Conservation (phyloP, 2,797 vertebrate genomes). For the Sebastes matsubarae region DNA sequence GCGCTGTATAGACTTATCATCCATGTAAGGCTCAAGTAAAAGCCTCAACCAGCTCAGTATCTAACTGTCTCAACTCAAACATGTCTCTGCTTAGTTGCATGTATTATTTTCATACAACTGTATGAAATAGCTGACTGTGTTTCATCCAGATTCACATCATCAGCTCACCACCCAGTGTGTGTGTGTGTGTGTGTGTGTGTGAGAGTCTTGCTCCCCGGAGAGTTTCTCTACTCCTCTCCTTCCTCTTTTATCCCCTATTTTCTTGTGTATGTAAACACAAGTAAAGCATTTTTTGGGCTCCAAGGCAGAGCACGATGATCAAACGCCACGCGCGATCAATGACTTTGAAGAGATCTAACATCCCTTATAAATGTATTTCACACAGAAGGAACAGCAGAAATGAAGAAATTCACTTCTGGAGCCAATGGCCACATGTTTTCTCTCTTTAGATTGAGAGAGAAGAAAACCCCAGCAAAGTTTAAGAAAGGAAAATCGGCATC, state of each 20-base stretch:
- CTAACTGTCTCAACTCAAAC: conserved; percentile 15
- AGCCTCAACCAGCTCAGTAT: conserved; percentile 12
- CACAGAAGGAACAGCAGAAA: conserved; percentile 48
- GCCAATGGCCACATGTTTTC: conserved; percentile 57
- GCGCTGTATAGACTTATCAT: neutral
- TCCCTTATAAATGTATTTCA: conserved; percentile 53
- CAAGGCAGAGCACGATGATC: conserved; percentile 56
- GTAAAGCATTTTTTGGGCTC: conserved; percentile 61
- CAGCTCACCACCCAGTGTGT: conserved; percentile 53
- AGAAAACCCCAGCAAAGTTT: conserved; percentile 14
- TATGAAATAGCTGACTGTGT: conserved; percentile 39
- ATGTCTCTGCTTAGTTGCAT: neutral
- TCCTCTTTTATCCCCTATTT: conserved; percentile 64
- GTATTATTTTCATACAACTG: conserved; percentile 35
- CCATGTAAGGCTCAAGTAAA: conserved; percentile 1
- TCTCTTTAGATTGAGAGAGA: conserved; percentile 21
- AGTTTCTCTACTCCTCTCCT: conserved; percentile 50
- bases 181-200: conserved; percentile 48
- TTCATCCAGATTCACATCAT: conserved; percentile 63
- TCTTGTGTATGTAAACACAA: conserved; percentile 70
- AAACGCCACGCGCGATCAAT: conserved; percentile 58
- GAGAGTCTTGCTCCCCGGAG: conserved; percentile 52
- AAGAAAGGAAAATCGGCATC: conserved; percentile 19
- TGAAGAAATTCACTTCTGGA: conserved; percentile 55
- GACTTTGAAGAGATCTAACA: conserved; percentile 66